A percentile compares a stretch with the other conserved stretches of the same genome.
These are phyloP conservation scores for Sarcophaga subvicina DNA, from an alignment of 2,888 invertebrate genomes.

Conservation along the genomic window DNA sequence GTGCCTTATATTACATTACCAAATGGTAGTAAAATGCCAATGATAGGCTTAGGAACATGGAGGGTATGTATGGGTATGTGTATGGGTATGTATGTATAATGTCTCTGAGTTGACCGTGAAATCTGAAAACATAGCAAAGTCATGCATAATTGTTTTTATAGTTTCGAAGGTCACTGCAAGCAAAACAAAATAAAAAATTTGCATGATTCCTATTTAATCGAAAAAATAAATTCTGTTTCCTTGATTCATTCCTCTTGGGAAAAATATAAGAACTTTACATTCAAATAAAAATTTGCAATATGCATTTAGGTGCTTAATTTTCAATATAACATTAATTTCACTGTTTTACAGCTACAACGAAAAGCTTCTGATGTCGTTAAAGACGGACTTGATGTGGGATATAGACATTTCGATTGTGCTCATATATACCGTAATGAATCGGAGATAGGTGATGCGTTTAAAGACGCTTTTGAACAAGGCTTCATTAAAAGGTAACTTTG, in stretches of 20 bases:
- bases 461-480: slow-evolving; percentile 85
- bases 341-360: slow-evolving; percentile 82
- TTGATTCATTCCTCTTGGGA: too few relatives aligned
- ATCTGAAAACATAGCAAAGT: slow-evolving; percentile 28
- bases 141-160: slow-evolving; percentile 16
- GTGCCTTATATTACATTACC: slow-evolving; percentile 84
- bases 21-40: slow-evolving; percentile 86
- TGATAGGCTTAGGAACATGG: slow-evolving; percentile 90
- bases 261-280: neutral
- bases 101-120: slow-evolving; percentile 48
- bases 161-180: neutral
- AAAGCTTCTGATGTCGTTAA: slow-evolving; percentile 88
- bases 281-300: neutral
- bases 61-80: slow-evolving; percentile 83
- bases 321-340: neutral
- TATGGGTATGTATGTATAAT: neutral
- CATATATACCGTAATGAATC: slow-evolving; percentile 88
- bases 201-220: too few relatives aligned
- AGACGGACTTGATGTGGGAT: slow-evolving; percentile 89
- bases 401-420: slow-evolving; percentile 90
- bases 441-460: slow-evolving; percentile 88
- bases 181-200: neutral
- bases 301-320: neutral
- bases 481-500: slow-evolving; percentile 85
- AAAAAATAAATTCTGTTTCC: too few relatives aligned